Conservation (phyloP, 2,113 vertebrate species). For the Connochaetes taurinus region DNA sequence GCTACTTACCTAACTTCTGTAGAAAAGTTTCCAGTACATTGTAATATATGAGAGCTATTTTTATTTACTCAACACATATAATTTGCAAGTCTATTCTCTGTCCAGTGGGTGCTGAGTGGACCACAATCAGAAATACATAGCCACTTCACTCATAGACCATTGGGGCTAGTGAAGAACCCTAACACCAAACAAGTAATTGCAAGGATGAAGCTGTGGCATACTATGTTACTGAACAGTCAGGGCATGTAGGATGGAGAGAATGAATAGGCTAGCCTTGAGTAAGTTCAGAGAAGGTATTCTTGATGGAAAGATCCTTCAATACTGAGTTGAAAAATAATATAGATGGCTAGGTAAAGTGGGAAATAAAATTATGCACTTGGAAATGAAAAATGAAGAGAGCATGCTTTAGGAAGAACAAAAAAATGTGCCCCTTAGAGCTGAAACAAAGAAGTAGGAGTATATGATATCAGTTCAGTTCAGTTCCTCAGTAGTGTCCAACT, state of each 20-base stretch:
- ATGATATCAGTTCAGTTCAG: neutral
- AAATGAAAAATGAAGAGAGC: neutral
- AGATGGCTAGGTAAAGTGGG: neutral
- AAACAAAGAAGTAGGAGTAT: neutral
- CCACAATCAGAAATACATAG: neutral
- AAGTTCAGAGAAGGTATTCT: neutral
- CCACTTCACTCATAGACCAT: neutral
- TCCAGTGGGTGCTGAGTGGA: neutral
- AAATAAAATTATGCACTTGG: neutral
- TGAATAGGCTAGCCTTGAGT: neutral
- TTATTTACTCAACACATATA: neutral
- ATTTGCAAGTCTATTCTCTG: neutral
- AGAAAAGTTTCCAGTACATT: neutral
- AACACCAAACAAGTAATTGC: neutral
- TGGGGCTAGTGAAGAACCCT: neutral
- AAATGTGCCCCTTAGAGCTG: neutral
- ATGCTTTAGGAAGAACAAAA: neutral
- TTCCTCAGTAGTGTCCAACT: neutral
- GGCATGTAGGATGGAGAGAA: accelerated
- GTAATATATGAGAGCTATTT: neutral
- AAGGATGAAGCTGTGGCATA: neutral
- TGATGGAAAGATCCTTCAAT: neutral
- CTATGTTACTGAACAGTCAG: neutral
- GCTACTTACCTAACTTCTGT: neutral
- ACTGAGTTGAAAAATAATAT: neutral